Base-by-base conservation (phyloP, 2,888 invertebrate genomes). In the Cetonia aurata region DNA sequence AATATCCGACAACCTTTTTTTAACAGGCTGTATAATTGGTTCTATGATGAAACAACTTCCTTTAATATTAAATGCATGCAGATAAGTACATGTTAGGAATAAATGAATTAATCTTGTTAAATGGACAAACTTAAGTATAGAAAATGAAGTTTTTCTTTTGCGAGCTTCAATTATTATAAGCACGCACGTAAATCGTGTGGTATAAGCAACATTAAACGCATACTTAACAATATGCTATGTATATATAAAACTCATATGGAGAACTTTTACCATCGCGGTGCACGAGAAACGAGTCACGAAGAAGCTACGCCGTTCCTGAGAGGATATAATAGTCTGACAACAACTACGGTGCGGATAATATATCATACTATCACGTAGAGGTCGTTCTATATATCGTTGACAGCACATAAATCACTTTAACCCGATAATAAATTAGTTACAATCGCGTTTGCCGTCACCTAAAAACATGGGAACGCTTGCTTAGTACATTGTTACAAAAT, bases 221-320 rank as follows among this genome's bases (percentile, higher is more conserved):
- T 59, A 59, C 59, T 25, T 59, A 59, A 59, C 59, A 59, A 59
- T 59, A 44, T 25, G 25, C n/a, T n/a, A n/a, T n/a, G n/a, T n/a
- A n/a, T 59, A 55, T 59, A 17, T 56, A 56, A 53, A 59, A 19
- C 44, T 42, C n/a, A 19, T 44, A 42, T 15, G 56, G 6, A 41
- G 13, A 59, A 59, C 42, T 59, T 59, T 59, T 44, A 59, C 44
- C 46, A 37, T 12, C 59, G 19, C 25, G 25, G 25, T 59, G 59
- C 59, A 59, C 59, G 44, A 59, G 44, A 44, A 42, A 44, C 44
- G 31, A 44, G 59, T 59, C 59, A 59, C 59, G 59, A 59, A 59
- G 59, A 59, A 44, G 44, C 44, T 59, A 59, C 59, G 42, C 42
- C 44, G 44, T 59, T 44, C 19, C 59, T 25, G 59, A 25, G 6